phyloP scores from a whole-genome alignment of 2,113 vertebrate genomes.

The Okapia johnstoni region DNA sequence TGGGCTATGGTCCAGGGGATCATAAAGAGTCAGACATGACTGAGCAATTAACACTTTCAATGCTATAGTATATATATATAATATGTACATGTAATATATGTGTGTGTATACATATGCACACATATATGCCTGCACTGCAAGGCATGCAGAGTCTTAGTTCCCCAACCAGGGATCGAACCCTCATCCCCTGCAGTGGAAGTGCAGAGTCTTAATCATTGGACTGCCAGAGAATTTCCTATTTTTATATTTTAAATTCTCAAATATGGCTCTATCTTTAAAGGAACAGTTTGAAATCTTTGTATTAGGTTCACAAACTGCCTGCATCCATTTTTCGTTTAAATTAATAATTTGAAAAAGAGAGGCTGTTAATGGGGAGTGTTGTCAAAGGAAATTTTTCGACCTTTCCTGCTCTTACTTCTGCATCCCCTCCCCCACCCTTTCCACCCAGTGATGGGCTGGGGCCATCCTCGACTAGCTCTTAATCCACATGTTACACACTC shows the following conservation, averaged over 20 bases:
- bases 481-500: background rate
- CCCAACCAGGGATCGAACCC: background rate
- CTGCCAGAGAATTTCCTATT: background rate
- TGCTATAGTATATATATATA: background rate
- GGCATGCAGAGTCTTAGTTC: background rate
- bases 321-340: background rate
- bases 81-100: background rate
- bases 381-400: background rate
- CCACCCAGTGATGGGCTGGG: background rate
- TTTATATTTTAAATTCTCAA: constrained; percentile 11
- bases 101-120: rapidly evolving
- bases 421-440: background rate
- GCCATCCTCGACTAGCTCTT: background rate
- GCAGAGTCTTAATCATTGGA: background rate
- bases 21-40: background rate
- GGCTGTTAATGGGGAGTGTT: background rate
- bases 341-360: background rate
- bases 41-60: background rate
- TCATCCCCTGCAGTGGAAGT: background rate
- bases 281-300: background rate
- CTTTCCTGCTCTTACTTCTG: background rate
- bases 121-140: background rate
- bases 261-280: background rate
- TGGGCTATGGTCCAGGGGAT: background rate
- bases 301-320: background rate